Percentiles rank a stretch among this genome's conserved stretches.
These are phyloP conservation scores for Coluber constrictor DNA, from an alignment of 2,797 vertebrate genomes.

Conservation along the genomic window DNA sequence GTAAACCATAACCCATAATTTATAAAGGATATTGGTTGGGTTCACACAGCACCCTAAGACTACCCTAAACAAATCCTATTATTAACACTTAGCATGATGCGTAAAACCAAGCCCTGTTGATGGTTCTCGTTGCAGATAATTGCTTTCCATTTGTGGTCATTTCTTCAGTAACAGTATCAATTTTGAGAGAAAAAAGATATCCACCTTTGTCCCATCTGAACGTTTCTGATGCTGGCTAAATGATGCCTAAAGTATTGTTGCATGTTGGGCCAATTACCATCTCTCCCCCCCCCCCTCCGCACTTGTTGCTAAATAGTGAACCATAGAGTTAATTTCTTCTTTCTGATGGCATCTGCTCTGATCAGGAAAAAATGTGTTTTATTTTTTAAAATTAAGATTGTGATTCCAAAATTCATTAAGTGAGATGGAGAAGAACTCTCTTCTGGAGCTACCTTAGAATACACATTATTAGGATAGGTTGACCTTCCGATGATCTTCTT, in stretches of 20 bases:
- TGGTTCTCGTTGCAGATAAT: not conserved
- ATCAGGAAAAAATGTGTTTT: not conserved
- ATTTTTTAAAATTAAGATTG: not conserved
- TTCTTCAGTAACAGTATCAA: not conserved
- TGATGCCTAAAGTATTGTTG: not conserved
- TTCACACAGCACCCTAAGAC: not conserved
- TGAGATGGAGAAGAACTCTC: not conserved
- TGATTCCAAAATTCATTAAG: not conserved
- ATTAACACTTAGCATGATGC: not conserved
- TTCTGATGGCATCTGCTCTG: not conserved
- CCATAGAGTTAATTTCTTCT: not conserved
- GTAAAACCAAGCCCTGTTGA: not conserved
- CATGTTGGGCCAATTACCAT: not conserved
- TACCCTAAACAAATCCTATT: not conserved
- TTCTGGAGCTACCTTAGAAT: not conserved
- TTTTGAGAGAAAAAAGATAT: not conserved
- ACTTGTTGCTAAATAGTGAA: not conserved
- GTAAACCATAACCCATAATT: not conserved
- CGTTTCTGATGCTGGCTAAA: not conserved
- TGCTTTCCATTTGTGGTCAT: not conserved
- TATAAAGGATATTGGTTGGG: not conserved
- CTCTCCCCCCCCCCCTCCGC: fast-evolving
- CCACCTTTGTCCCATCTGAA: not conserved
- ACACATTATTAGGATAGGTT: not conserved
- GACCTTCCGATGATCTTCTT: conserved; percentile 12